Conservation (phyloP, 2,797 vertebrate species). For the Sebastiscus tertius region DNA sequence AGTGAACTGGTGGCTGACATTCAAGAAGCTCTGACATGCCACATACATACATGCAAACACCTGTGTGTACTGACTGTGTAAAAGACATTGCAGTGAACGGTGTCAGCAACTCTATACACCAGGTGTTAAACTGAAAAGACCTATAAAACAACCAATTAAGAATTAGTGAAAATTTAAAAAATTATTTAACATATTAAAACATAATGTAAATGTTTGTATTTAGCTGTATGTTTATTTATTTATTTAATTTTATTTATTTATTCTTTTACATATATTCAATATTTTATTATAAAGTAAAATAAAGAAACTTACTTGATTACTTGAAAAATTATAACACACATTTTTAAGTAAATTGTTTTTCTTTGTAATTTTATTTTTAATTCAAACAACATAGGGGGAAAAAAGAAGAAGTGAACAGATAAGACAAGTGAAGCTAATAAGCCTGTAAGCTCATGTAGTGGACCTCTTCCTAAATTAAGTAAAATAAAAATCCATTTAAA, state of each 20-base stretch:
- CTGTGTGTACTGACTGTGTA: neutral
- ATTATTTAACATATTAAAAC: neutral
- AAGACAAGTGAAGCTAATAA: neutral
- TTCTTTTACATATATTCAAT: neutral
- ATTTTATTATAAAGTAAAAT: neutral
- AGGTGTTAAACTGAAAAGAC: conserved; percentile 2
- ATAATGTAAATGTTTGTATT: neutral
- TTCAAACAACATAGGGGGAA: neutral
- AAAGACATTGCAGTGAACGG: neutral
- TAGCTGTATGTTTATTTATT: neutral
- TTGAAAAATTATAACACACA: neutral
- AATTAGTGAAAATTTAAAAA: neutral
- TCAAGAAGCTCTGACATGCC: conserved; percentile 19
- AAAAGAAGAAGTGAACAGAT: neutral
- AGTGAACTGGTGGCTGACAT: conserved; percentile 23
- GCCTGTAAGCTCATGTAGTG: neutral
- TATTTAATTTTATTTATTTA: neutral
- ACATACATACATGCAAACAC: conserved; percentile 14
- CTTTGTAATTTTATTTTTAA: neutral
- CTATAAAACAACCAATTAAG: neutral
- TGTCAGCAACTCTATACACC: neutral
- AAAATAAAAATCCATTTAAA: neutral
- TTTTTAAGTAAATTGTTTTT: neutral
- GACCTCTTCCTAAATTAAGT: neutral
- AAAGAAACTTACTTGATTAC: neutral